A percentile compares a stretch with the other conserved stretches of the same genome.
Conservation (phyloP, 1,140 invertebrate genomes). For the Calliopsis andreniformis region DNA sequence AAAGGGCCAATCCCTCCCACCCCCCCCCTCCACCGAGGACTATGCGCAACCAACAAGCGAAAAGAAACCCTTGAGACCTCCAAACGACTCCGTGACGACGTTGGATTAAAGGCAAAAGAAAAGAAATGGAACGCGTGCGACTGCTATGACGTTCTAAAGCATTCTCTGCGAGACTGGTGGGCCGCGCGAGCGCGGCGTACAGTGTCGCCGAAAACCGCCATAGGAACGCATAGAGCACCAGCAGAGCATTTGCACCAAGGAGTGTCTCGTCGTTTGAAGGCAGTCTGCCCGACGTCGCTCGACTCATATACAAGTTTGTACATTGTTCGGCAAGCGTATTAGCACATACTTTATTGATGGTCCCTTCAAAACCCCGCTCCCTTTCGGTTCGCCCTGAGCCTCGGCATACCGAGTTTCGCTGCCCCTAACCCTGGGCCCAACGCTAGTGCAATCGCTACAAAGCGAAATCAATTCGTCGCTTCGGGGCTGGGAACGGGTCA, state of each 20-base stretch:
- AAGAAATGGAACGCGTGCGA: not conserved
- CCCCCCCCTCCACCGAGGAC: not conserved
- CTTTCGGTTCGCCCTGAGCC: constrained; percentile 22
- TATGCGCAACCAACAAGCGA: constrained; percentile 4
- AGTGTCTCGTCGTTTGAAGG: constrained; percentile 65
- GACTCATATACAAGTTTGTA: constrained; percentile 59
- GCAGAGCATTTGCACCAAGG: constrained; percentile 32
- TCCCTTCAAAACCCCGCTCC: constrained; percentile 76
- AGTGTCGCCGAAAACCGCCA: constrained; percentile 33
- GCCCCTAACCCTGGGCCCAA: not conserved
- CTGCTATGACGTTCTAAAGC: constrained; percentile 31
- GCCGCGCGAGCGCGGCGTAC: not conserved
- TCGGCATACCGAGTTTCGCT: not conserved
- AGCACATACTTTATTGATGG: constrained; percentile 21
- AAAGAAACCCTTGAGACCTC: constrained; percentile 2
- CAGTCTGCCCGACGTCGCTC: constrained; percentile 69
- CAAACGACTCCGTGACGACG: constrained; percentile 7
- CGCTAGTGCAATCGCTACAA: constrained; percentile 63
- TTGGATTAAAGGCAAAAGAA: not conserved
- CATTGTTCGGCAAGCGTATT: constrained; percentile 59
- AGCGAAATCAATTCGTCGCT: constrained; percentile 67
- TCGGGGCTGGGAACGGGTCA: constrained; percentile 13
- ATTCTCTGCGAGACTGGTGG: constrained; percentile 27
- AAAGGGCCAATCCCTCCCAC: not conserved
- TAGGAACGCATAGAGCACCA: constrained; percentile 28